phyloP scores from a whole-genome alignment of 1,140 invertebrate species.

The Habropoda laboriosa region DNA sequence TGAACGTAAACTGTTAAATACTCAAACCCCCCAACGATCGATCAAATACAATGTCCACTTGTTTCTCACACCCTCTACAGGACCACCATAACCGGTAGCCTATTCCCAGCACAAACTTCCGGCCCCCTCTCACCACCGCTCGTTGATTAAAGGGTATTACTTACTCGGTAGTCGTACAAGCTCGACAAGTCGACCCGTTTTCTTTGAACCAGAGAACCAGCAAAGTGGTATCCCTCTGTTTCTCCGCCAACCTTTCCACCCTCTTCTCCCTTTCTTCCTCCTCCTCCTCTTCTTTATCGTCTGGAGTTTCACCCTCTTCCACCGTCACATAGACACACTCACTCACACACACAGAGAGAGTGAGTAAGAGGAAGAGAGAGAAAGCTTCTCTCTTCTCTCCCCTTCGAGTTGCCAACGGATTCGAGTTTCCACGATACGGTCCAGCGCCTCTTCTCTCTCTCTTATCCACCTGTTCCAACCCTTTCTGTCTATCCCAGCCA shows the following conservation, averaged over 20 bases:
- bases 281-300: background rate
- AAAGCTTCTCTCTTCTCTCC: background rate
- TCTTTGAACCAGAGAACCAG: slow-evolving; percentile 37
- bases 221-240: slow-evolving; percentile 47
- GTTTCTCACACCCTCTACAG: background rate
- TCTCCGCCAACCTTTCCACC: slow-evolving; percentile 27
- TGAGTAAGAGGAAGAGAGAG: too few relatives aligned
- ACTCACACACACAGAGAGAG: too few relatives aligned
- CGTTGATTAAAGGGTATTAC: slow-evolving; percentile 51
- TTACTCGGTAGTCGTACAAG: slow-evolving; percentile 35
- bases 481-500: too few relatives aligned
- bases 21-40: too few relatives aligned
- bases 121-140: slow-evolving; percentile 13
- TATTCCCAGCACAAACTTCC: slow-evolving; percentile 29
- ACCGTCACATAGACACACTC: too few relatives aligned
- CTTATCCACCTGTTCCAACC: too few relatives aligned
- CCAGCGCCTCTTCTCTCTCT: background rate
- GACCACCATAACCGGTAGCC: background rate
- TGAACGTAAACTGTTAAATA: too few relatives aligned
- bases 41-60: background rate
- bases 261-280: background rate
- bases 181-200: slow-evolving; percentile 43
- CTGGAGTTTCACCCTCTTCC: slow-evolving; percentile 2
- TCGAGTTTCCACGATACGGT: slow-evolving; percentile 33
- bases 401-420: slow-evolving; percentile 5